Conservation (phyloP, 2,797 vertebrate genomes). For the Pangasius mekongensis region DNA sequence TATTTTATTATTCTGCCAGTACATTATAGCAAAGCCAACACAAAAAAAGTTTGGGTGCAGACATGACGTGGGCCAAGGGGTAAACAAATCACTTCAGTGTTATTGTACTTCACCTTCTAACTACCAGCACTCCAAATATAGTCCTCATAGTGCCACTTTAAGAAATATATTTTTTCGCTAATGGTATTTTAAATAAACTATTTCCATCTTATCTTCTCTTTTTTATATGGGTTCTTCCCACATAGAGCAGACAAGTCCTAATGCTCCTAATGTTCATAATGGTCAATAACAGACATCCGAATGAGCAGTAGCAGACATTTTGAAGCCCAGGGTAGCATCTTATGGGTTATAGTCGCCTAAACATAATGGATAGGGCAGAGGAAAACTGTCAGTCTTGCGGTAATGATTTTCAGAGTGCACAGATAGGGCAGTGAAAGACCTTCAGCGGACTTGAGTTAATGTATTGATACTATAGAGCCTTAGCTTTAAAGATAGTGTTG, state of each 20-base stretch:
- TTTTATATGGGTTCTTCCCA: background rate
- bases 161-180: background rate
- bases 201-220: background rate
- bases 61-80: background rate
- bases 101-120: background rate
- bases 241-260: conserved; percentile 19
- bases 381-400: conserved; percentile 30
- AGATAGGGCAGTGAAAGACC: background rate
- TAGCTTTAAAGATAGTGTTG: background rate
- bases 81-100: background rate
- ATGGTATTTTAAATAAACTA: conserved; percentile 11
- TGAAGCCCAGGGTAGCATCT: conserved; percentile 13
- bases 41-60: background rate
- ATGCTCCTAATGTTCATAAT: conserved; percentile 34
- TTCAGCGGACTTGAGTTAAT: background rate
- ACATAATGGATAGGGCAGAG: conserved; percentile 12
- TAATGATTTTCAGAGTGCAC: conserved; percentile 30
- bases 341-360: conserved; percentile 21
- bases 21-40: background rate
- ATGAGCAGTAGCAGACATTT: conserved; percentile 15
- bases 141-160: background rate
- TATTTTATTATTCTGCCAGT: background rate
- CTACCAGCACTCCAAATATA: background rate
- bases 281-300: conserved; percentile 36
- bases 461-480: background rate